Conservation (phyloP, 1,140 invertebrate species). For the Sinonovacula constricta region DNA sequence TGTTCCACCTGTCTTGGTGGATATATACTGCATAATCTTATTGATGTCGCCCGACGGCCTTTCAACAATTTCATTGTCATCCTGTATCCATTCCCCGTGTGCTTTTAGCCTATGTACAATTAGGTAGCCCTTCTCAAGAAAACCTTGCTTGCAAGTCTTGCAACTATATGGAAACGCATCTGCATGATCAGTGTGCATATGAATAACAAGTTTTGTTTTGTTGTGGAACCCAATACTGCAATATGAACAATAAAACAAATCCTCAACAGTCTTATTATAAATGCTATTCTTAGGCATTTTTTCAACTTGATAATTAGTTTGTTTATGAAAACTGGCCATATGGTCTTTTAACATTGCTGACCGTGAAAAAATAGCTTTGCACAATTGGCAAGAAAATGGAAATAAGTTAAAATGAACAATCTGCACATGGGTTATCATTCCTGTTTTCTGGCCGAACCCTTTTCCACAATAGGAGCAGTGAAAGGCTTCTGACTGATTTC, state of each 20-base stretch:
- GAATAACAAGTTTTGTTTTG: conserved; percentile 67
- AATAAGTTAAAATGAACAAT: conserved; percentile 65
- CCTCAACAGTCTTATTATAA: conserved; percentile 60
- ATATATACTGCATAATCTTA: conserved; percentile 39
- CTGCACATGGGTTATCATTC: conserved; percentile 66
- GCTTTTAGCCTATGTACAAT: conserved; percentile 58
- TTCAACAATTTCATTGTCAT: conserved; percentile 4
- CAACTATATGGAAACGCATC: conserved; percentile 65
- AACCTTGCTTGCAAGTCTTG: conserved; percentile 66
- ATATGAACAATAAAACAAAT: conserved; percentile 63
- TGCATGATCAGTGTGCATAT: conserved; percentile 66
- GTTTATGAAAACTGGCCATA: conserved; percentile 58
- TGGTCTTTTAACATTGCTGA: conserved; percentile 57
- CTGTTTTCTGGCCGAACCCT: conserved; percentile 62
- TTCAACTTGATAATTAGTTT: conserved; percentile 40
- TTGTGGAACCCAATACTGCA: conserved; percentile 65
- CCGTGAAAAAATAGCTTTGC: conserved; percentile 57
- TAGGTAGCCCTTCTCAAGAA: conserved; percentile 61
- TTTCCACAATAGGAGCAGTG: conserved; percentile 73
- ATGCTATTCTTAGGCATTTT: conserved; percentile 34
- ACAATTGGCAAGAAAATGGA: conserved; percentile 61
- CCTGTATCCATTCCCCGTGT: conserved; percentile 40
- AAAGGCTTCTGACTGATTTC: conserved; percentile 55
- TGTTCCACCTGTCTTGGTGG: conserved; percentile 9
- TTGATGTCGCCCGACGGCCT: not conserved